Conservation (phyloP, 2,797 vertebrate species). For the Manis javanica region DNA sequence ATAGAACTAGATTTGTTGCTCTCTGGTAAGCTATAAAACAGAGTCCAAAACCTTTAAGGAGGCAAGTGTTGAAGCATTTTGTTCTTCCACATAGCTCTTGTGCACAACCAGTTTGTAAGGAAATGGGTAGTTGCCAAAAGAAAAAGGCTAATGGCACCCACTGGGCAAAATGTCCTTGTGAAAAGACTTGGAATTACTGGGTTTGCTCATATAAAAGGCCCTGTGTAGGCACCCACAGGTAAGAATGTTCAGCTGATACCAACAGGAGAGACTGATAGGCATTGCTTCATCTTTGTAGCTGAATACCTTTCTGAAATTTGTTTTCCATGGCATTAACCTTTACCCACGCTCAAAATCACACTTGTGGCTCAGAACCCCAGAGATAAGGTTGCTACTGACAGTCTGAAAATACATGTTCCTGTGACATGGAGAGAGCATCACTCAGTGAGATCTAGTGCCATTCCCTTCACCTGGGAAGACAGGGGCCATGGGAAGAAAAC, state of each 20-base stretch:
- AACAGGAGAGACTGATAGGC: background rate
- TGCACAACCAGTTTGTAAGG: background rate
- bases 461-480: background rate
- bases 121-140: background rate
- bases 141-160: background rate
- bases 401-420: background rate
- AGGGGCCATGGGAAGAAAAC: background rate
- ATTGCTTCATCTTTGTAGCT: background rate
- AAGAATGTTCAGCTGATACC: background rate
- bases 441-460: background rate
- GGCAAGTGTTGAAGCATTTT: background rate
- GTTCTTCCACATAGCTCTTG: background rate
- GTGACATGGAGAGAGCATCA: background rate
- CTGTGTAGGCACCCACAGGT: background rate
- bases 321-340: background rate
- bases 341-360: background rate
- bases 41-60: constrained; percentile 28
- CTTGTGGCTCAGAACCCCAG: background rate
- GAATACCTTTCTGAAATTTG: background rate
- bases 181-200: background rate
- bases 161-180: background rate
- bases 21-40: constrained; percentile 39
- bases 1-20: constrained; percentile 55
- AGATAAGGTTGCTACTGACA: background rate
- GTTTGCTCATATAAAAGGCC: background rate